A percentile compares a stretch with the other conserved stretches of the same genome.
These are phyloP conservation scores for Solenodon paradoxus DNA, from an alignment of 2,113 vertebrate genomes.

Conservation along the genomic window DNA sequence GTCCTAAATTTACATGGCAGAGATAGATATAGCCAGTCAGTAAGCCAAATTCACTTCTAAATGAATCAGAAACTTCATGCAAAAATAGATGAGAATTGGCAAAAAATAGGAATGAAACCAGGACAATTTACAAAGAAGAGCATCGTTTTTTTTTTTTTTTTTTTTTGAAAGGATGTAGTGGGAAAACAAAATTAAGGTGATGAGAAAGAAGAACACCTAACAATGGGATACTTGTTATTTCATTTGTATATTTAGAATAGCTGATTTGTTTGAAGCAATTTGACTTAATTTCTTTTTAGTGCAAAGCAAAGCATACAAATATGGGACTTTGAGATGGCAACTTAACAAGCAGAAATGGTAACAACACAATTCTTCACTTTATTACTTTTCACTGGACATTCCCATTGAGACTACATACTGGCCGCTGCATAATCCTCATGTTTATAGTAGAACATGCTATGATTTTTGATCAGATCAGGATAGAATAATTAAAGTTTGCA, in stretches of 20 bases:
- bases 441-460: conserved; percentile 11
- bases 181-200: conserved; percentile 37
- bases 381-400: background rate
- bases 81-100: conserved; percentile 34
- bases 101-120: conserved; percentile 48
- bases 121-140: conserved; percentile 19
- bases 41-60: conserved; percentile 46
- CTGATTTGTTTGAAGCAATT: background rate
- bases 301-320: conserved; percentile 36
- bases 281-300: background rate
- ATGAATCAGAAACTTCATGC: conserved; percentile 39
- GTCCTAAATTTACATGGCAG: conserved; percentile 22
- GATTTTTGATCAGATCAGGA: conserved; percentile 5
- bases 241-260: conserved; percentile 14
- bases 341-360: background rate
- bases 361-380: background rate
- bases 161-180: background rate
- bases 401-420: background rate
- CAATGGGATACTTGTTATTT: background rate
- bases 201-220: background rate
- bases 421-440: conserved; percentile 3
- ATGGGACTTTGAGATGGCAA: background rate
- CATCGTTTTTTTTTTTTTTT: background rate
- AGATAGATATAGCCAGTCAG: conserved; percentile 10
- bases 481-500: conserved; percentile 34